Evolutionary conservation across 2,113 vertebrate genomes (phyloP), one percentile per base, ranked within the genome.

Genomic region (Acanthochromis polyacanthus): DNA sequence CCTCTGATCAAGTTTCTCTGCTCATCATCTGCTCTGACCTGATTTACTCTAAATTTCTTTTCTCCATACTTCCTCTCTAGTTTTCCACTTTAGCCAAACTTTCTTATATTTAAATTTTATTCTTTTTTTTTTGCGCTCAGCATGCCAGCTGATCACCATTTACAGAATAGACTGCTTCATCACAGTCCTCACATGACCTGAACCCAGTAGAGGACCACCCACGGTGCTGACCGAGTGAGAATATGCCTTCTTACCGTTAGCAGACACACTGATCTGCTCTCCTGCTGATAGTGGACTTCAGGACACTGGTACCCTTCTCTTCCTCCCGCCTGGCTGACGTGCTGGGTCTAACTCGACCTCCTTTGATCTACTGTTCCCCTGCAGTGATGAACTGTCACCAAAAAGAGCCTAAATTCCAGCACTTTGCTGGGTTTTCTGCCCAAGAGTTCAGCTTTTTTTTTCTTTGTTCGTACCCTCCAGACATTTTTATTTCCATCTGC

Each of bases 331-430:
- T 69, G 57, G 4, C 59, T 10, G 40, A 50, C 68, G 60, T 61
- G 45, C n/a, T 46, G 1, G 52, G 20, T 53, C 23, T 73, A 43
- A 55, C 43, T 75, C 40, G 53, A 0, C 36, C 17, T 50, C 9
- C 17, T 78, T 77, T 81, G 65, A 80, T 78, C 80, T 62, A n/a
- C 58, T 22, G 22, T 17, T 51, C 40, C n/a, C 72, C 73, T 56
- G 57, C 52, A 63, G 67, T 55, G 58, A 74, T 17, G 20, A 57
- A 50, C 36, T 40, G 55, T 20, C 32, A 60, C 63, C 67, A 67
- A 20, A 64, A 43, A 57, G 20, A 53, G 43, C 15, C 59, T 40
- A 19, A 19, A 32, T 48, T 79, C 40, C 55, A 38, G 59, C 55
- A 30, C n/a, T 20, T 58, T 6, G 5, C 65, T 46, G 36, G 9